Evolutionary conservation across 2,797 vertebrate species (phyloP), one percentile per base, ranked within the genome.

Genomic region (Spinibarbus caldwelli): DNA sequence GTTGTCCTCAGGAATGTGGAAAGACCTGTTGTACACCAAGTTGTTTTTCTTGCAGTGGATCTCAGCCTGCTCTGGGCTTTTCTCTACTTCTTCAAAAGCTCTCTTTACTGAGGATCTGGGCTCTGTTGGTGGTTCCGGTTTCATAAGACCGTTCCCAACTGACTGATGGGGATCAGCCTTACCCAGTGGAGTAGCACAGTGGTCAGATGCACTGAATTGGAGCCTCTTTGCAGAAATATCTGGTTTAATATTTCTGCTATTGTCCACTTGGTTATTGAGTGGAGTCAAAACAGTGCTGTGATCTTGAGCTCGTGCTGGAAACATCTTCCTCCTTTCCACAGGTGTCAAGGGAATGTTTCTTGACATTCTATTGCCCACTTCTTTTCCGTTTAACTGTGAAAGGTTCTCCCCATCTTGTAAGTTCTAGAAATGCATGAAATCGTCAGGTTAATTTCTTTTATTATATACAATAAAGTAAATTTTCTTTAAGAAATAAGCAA

Each of bases 21-120:
- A 96, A 86, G 92, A 94, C 62, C 95, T 93, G 80, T 92, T 93
- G 89, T 95, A 96, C 9, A 94, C 92, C 0, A 87, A 26, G 14
- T 90, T 95, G 4, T 45, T 94, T 93, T 96, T 99, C 91, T 98
- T 99, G 87, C 95, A 91, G 57, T 88, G 92, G 45, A 85, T 90
- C 72, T 93, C 85, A 14, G 89, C 82, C 2, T 88, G 88, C 79
- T 93, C 94, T 23, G 98, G 97, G 90, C 97, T 99, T 43, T 86
- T 94, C 31, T 97, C 97, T 57, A 99, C 90, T 5, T 96, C 94
- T 26, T 96, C 96, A 93, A 96, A 98, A 6, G 90, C 93, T 90
- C 98, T 97, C 93, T 99, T 99, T 4, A 92, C 84, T 2, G 94
- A 90, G 34, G 93, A 92, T 41, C 89, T 92, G 81, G 92, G 93